Base-by-base conservation (phyloP, 2,797 vertebrate genomes). In the Danio tinwini region DNA sequence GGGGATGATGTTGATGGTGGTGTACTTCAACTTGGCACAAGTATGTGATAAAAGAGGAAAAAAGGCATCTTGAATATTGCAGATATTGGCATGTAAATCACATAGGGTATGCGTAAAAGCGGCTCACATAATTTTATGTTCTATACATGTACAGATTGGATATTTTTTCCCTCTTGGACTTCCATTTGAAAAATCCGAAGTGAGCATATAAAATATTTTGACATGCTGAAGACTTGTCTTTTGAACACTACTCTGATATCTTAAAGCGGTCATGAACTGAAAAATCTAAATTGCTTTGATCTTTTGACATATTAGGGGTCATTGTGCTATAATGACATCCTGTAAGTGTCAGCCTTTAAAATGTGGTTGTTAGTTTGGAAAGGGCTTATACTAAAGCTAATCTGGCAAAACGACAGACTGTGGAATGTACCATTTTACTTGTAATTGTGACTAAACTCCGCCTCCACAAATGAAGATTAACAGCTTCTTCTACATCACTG, bases 181-280 rank as follows among this genome's bases (percentile, higher is more conserved):
- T 78, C 50, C 53, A 10, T 83, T 71, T 37, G 50, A n/a, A 17
- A 72, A 49, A 83, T 56, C 49, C 39, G 9, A 70, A 78, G 63
- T 56, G 21, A 71, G 47, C 49, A 78, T 76, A 72, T 47, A 37
- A 68, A 65, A 80, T 76, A 76, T 80, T 74, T 80, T 80, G 56
- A 83, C 40, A 56, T 55, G 50, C 78, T 9, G 49, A 49, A 58
- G 63, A 63, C 63, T 55, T 82, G 44, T 44, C n/a, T 76, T 64
- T 72, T 21, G 53, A 81, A 82, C 59, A 64, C 71, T 77, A 50
- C 65, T 21, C 50, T 76, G 47, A 85, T 74, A 75, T 81, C 40
- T 69, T 76, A 29, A 29, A 29, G 29, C 29, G 29, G 29, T 29
- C 29, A 1, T 29, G 29, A 29, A 29, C 29, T 29, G 29, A 29